Evolutionary conservation across 2,797 vertebrate species (phyloP), one percentile per base, ranked within the genome.

Genomic region (Choloepus didactylus): DNA sequence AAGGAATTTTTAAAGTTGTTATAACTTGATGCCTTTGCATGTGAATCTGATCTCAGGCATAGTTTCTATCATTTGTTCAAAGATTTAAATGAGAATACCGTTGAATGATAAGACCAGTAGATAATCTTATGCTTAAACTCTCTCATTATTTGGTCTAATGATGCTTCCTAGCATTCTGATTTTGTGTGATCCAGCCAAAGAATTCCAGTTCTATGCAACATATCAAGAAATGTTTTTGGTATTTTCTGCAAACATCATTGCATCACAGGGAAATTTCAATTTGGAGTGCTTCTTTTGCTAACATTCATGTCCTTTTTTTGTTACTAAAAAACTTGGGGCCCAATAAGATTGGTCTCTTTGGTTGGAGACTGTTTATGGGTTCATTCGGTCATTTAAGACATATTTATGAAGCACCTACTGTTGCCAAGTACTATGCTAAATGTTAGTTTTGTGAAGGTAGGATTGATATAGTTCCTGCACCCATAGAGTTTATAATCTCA

Each of bases 171-270:
- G 87, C 76, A 91, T 92, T 95, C 59, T 87, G 10, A 60, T 93
- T 95, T 95, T 92, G 51, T 60, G 94, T 95, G 73, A 91, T 94
- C 89, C 95, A 92, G 84, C 93, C 95, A 97, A 97, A 97, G 97
- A 95, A 75, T 84, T 88, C 89, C 67, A 75, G 6, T 91, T 95
- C 95, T 97, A 76, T 97, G 95, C 91, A 97, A 93, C 60, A 79
- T 94, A 54, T 8, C 38, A 84, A 75, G 29, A 25, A 81, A 2
- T 51, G 35, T 92, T 94, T 94, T 94, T 80, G 56, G 14, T 83
- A 23, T 94, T 95, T 95, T 93, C 73, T 96, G 72, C 81, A 56
- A 95, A 84, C 73, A 82, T 95, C 70, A 60, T 95, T 93, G 96
- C 60, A 94, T 84, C 46, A 73, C 31, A 92, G 92, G 56, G 76